phyloP scores from a whole-genome alignment of 2,888 invertebrate species.

The Andrena haemorrhoa region DNA sequence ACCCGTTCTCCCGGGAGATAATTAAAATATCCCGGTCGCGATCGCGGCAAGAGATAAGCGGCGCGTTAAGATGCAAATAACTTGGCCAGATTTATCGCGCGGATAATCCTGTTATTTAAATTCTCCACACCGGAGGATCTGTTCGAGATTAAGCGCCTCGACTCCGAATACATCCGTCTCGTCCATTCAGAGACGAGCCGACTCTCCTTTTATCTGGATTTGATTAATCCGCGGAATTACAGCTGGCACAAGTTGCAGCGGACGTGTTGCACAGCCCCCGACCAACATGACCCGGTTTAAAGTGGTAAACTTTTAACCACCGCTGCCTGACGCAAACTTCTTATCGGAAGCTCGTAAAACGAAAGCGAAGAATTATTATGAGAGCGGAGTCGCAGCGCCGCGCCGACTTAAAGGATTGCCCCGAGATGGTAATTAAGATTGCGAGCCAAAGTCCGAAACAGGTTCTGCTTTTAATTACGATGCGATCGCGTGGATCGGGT shows the following conservation, averaged over 20 bases:
- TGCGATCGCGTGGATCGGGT: constrained; percentile 27
- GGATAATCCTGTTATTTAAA: constrained; percentile 33
- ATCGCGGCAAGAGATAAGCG: constrained; percentile 21
- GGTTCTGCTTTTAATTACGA: constrained; percentile 43
- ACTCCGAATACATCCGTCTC: background rate
- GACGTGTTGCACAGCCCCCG: background rate
- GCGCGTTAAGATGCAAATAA: constrained; percentile 32
- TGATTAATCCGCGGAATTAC: background rate
- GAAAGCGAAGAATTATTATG: constrained; percentile 20
- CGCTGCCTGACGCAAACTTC: background rate
- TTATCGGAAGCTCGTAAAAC: constrained; percentile 16
- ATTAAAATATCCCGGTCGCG: constrained; percentile 35
- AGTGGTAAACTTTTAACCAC: background rate
- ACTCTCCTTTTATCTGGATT: background rate
- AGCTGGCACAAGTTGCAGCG: background rate
- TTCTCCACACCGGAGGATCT: constrained; percentile 9
- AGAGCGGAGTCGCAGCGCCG: background rate
- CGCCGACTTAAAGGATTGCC: background rate
- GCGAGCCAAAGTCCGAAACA: constrained; percentile 25
- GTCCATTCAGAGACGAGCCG: background rate
- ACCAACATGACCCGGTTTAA: constrained; percentile 16
- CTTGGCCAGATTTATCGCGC: constrained; percentile 34
- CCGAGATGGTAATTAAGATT: constrained; percentile 45
- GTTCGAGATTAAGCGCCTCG: constrained; percentile 6
- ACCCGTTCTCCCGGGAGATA: constrained; percentile 5